These are phyloP conservation scores for Pseudochirops corinnae DNA, from an alignment of 2,797 vertebrate genomes.

Conservation along the genomic window DNA sequence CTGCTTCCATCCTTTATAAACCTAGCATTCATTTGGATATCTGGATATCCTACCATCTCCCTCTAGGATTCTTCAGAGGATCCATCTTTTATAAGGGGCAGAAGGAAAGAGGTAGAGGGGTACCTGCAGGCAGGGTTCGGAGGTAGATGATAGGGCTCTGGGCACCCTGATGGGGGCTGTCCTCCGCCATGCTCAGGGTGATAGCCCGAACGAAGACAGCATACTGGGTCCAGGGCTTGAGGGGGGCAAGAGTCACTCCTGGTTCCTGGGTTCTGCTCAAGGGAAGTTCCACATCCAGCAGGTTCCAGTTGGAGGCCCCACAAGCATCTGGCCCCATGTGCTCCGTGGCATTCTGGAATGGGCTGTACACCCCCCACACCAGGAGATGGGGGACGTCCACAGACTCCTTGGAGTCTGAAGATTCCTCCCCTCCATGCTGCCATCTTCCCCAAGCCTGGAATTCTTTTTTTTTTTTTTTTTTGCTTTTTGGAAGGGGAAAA, in stretches of 20 bases:
- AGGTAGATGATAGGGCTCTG: constrained; percentile 88
- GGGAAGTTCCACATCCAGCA: constrained; percentile 87
- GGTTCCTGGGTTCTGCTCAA: constrained; percentile 86
- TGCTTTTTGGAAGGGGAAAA: too few relatives aligned
- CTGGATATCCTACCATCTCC: not conserved
- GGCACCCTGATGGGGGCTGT: constrained; percentile 86
- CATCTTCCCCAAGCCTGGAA: not conserved
- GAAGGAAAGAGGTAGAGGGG: not conserved
- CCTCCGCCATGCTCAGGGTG: constrained; percentile 86
- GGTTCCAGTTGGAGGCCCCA: constrained; percentile 88
- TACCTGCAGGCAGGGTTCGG: constrained; percentile 87
- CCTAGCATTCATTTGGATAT: too few relatives aligned
- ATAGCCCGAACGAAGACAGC: constrained; percentile 88
- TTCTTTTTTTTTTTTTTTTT: too few relatives aligned
- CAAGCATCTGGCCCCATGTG: constrained; percentile 88
- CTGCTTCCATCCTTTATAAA: not conserved
- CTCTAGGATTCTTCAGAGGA: not conserved
- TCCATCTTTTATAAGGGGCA: too few relatives aligned
- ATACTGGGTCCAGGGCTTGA: constrained; percentile 89
- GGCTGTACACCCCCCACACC: constrained; percentile 79
- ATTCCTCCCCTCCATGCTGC: not conserved
- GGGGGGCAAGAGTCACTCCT: constrained; percentile 82
- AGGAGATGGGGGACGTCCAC: not conserved
- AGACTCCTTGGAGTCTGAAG: too few relatives aligned
- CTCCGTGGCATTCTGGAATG: constrained; percentile 89